Percentiles rank a stretch among this genome's conserved stretches.
Conservation (phyloP, 92 coral and sea anemone genomes). For the Zoanthus sociatus region DNA sequence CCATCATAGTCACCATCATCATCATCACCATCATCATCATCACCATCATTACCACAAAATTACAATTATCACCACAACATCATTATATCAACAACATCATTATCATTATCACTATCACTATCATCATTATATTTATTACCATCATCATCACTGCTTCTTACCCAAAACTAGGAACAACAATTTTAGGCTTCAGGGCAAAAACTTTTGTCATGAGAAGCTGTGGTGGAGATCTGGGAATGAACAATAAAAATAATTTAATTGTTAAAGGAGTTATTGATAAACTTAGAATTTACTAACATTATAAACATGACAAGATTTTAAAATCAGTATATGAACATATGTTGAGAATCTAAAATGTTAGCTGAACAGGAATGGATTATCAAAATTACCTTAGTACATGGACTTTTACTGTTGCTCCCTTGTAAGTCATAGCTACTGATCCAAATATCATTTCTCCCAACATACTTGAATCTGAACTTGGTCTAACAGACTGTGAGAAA, state of each 20-base stretch:
- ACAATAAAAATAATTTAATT: not conserved
- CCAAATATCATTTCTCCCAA: conserved; percentile 99
- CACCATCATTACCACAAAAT: not conserved
- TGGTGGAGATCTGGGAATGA: conserved; percentile 80
- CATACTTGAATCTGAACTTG: conserved; percentile 91
- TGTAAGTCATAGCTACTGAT: conserved; percentile 98
- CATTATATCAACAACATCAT: not conserved
- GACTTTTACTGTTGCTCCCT: conserved; percentile 96
- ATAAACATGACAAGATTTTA: not conserved
- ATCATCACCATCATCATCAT: not conserved
- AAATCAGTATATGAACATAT: not conserved
- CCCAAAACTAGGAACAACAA: conserved; percentile 76
- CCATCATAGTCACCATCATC: not conserved
- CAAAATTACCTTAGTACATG: conserved; percentile 82
- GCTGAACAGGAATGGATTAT: not conserved
- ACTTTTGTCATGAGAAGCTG: conserved; percentile 91
- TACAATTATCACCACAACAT: not conserved
- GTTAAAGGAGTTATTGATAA: not conserved
- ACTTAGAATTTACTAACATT: too few species aligned
- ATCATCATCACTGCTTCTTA: conserved; percentile 23
- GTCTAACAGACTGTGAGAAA: conserved; percentile 64
- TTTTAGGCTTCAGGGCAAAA: conserved; percentile 85
- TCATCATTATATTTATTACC: not conserved
- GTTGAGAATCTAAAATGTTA: not conserved
- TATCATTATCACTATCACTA: not conserved